Base-by-base conservation (phyloP, 2,113 vertebrate genomes). In the Halcyon senegalensis region DNA sequence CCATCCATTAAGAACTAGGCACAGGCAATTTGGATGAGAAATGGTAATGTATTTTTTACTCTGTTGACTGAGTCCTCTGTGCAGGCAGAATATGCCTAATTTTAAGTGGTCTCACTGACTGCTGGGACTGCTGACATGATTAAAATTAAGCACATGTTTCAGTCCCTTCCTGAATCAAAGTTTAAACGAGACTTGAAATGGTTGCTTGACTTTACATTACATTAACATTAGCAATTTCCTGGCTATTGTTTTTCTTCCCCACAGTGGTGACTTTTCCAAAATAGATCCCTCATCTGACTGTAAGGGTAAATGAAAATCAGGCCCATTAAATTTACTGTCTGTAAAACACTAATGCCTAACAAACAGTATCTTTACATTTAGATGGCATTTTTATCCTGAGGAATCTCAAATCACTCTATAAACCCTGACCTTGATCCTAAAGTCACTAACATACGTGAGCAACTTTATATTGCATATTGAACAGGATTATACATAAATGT, bases 201-300 rank as follows among this genome's bases (percentile, higher is more conserved):
- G 73, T 94, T 94, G 83, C 96, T 96, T 97, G 95, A 95, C 96
- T 96, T 95, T 89, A 87, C 92, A 92, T 96, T 69, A 12, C 86
- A 94, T 97, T 96, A 95, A 95, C 94, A 95, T 96, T 96, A 96
- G 95, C 96, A 96, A 96, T 95, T 95, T 96, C 94, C 96, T 96
- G 95, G 28, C 92, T 76, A 92, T 95, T 96, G 94, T 96, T 97
- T 96, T 97, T 96, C 95, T 97, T 97, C 85, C 62, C 53, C 92
- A n/a, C 94, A 84, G 73, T 93, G 90, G 90, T 84, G 95, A 97
- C 92, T 96, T 97, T 96, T 96, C 88, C 92, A 96, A 94, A 97
- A 96, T 77, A 84, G 93, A 96, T 97, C 89, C 76, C 95, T 92
- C 96, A 82, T 96, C 94, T 92, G 92, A 90, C 89, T 93, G 89